Percentiles rank a stretch among this genome's conserved stretches.
phyloP scores from a whole-genome alignment of 2,113 vertebrate species.

The Cynoglossus semilaevis region DNA sequence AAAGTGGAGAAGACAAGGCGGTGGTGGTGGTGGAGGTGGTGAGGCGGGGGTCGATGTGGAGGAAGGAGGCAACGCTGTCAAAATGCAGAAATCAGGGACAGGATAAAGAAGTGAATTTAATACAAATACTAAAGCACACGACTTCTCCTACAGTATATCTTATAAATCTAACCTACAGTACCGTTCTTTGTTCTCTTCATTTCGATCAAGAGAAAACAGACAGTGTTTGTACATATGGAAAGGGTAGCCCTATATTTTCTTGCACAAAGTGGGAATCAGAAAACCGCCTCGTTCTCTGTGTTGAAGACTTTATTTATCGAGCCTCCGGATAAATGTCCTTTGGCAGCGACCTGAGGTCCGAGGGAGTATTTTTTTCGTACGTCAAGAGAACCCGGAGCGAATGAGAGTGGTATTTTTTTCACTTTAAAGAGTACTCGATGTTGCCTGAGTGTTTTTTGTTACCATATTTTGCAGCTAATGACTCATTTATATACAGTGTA shows the following conservation, averaged over 20 bases:
- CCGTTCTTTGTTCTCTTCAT: slow-evolving; percentile 52
- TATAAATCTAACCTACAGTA: slow-evolving; percentile 54
- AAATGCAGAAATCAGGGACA: slow-evolving; percentile 72
- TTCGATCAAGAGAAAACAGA: slow-evolving; percentile 42
- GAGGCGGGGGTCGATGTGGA: not conserved
- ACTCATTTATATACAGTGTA: slow-evolving; percentile 70
- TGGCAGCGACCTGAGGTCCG: slow-evolving; percentile 67
- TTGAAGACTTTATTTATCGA: slow-evolving; percentile 73
- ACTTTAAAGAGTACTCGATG: slow-evolving; percentile 65
- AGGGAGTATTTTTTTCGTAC: slow-evolving; percentile 64
- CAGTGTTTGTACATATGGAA: slow-evolving; percentile 69
- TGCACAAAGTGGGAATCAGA: slow-evolving; percentile 68
- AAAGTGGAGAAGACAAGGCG: slow-evolving; percentile 30
- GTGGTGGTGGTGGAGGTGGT: not conserved
- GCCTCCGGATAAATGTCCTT: slow-evolving; percentile 67
- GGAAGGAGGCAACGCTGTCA: slow-evolving; percentile 41
- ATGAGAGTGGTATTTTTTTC: slow-evolving; percentile 58
- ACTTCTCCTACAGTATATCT: slow-evolving; percentile 55
- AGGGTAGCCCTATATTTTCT: slow-evolving; percentile 72
- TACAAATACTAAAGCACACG: slow-evolving; percentile 69
- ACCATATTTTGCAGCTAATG: slow-evolving; percentile 70
- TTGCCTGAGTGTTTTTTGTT: slow-evolving; percentile 76
- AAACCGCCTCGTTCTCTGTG: slow-evolving; percentile 64
- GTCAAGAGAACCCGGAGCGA: slow-evolving; percentile 56
- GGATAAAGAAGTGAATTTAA: slow-evolving; percentile 57